A percentile compares a stretch with the other conserved stretches of the same genome.
Evolutionary conservation across 2,113 vertebrate genomes (phyloP).

Genomic region (Eurypyga helias): DNA sequence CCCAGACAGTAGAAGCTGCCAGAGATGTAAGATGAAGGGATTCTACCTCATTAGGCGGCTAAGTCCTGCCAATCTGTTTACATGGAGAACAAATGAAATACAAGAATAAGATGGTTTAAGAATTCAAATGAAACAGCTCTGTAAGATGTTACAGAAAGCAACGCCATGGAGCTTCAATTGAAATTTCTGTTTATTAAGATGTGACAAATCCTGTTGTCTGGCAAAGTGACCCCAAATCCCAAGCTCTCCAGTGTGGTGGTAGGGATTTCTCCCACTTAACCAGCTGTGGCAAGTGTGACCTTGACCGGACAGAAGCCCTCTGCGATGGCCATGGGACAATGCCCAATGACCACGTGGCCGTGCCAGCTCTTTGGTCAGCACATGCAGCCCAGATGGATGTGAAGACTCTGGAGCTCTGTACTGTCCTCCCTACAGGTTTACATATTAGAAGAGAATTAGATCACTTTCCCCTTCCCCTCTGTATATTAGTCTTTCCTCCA

Average conservation of each 20-base stretch:
- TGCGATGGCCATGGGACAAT: fast-evolving
- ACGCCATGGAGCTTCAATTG: neutral
- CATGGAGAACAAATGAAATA: slow-evolving; percentile 5
- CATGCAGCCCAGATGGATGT: neutral
- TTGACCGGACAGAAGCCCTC: neutral
- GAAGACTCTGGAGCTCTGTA: neutral
- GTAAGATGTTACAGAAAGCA: neutral
- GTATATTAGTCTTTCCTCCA: neutral
- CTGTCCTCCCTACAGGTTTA: neutral
- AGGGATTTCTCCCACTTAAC: neutral
- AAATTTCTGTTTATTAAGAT: neutral
- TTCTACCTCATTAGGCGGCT: slow-evolving; percentile 30
- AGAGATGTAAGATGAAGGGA: slow-evolving; percentile 9
- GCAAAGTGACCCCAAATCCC: neutral
- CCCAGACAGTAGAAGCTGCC: neutral
- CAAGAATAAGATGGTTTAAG: neutral
- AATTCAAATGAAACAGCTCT: neutral
- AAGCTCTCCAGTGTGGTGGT: neutral
- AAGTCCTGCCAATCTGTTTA: slow-evolving; percentile 45
- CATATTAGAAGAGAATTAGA: neutral
- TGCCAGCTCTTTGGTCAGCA: neutral
- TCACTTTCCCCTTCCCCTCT: neutral
- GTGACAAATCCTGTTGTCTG: neutral
- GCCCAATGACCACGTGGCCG: fast-evolving
- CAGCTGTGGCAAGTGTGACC: neutral